These are phyloP conservation scores for Coelopa frigida DNA, from an alignment of 1,140 invertebrate species.

Conservation along the genomic window DNA sequence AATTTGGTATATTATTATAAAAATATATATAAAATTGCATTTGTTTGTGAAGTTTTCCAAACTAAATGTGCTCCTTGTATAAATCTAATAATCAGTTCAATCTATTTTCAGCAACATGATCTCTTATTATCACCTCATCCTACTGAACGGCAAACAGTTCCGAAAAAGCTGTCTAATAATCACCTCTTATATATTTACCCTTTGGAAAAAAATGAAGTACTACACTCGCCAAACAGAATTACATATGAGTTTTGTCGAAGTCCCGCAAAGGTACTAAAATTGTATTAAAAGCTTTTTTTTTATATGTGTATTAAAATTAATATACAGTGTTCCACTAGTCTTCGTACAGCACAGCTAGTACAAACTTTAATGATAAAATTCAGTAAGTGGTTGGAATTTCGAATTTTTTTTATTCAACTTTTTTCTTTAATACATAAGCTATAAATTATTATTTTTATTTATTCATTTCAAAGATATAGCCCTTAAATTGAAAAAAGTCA, in stretches of 20 bases:
- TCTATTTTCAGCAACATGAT: slow-evolving; percentile 42
- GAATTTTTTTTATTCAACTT: slow-evolving; percentile 5
- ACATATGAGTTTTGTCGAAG: slow-evolving; percentile 84
- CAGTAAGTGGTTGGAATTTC: too few relatives aligned
- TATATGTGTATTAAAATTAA: slow-evolving; percentile 8
- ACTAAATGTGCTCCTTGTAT: background rate
- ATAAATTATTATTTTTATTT: too few relatives aligned
- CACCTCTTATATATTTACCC: slow-evolving; percentile 64
- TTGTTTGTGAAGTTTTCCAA: background rate
- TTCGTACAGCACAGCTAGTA: too few relatives aligned
- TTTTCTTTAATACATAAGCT: too few relatives aligned
- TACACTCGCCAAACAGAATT: slow-evolving; percentile 50
- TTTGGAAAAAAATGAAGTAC: slow-evolving; percentile 50
- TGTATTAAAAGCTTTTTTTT: slow-evolving; percentile 11
- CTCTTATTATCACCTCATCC: slow-evolving; percentile 74
- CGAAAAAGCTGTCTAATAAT: slow-evolving; percentile 56
- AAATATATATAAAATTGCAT: too few relatives aligned
- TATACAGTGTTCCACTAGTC: too few relatives aligned
- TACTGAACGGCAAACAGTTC: slow-evolving; percentile 50
- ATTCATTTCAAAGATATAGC: too few relatives aligned
- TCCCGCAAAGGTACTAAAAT: slow-evolving; percentile 78
- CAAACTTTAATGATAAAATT: too few relatives aligned
- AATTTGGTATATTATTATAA: background rate
- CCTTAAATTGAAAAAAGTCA: too few relatives aligned
- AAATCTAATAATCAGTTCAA: slow-evolving; percentile 12